These are phyloP conservation scores for Dipodomys merriami DNA, from an alignment of 2,113 vertebrate species.

Conservation along the genomic window DNA sequence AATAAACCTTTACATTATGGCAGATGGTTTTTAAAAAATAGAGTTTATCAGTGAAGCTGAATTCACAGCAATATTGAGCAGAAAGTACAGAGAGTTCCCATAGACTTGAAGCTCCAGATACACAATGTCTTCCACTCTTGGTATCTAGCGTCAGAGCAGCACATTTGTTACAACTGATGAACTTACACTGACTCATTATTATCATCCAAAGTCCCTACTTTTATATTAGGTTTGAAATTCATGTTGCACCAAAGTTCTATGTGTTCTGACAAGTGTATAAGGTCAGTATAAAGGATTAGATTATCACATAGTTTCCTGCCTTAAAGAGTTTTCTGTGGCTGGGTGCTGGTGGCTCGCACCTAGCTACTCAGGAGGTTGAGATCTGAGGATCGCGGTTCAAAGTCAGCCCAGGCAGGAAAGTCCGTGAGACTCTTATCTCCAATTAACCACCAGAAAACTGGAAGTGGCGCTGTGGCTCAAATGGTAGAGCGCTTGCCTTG, in stretches of 20 bases:
- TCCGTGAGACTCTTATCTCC: too few relatives aligned
- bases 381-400: too few relatives aligned
- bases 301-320: background rate
- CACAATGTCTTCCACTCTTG: background rate
- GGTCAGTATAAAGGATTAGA: too few relatives aligned
- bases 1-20: background rate
- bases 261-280: background rate
- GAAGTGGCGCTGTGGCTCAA: too few relatives aligned
- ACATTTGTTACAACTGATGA: background rate
- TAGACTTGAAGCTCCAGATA: too few relatives aligned
- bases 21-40: slow-evolving; percentile 4
- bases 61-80: background rate
- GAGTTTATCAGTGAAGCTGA: background rate
- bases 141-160: background rate
- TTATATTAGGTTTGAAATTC: background rate
- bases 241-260: background rate
- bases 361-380: too few relatives aligned
- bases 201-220: background rate
- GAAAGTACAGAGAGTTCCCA: slow-evolving; percentile 4
- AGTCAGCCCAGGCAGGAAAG: too few relatives aligned
- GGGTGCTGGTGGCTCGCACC: too few relatives aligned
- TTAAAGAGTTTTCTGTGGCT: background rate
- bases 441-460: too few relatives aligned
- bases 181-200: background rate
- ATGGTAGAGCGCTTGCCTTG: too few relatives aligned